phyloP scores from a whole-genome alignment of 2,888 invertebrate species.

The Cartodere bifasciata region DNA sequence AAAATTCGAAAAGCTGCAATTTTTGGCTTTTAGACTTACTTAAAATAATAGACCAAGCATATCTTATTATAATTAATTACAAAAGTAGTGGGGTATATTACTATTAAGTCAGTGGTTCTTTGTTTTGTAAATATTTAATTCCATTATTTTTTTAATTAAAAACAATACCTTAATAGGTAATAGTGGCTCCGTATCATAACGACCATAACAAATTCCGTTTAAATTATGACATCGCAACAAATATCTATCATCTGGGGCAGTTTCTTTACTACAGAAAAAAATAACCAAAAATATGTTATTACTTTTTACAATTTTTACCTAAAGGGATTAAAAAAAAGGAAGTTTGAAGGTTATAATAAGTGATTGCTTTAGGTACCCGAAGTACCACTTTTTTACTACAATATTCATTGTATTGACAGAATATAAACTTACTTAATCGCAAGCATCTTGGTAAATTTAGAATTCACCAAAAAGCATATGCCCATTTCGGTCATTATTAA shows the following conservation, averaged over 20 bases:
- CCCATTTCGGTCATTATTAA: constrained; percentile 54
- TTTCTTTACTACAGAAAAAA: constrained; percentile 8
- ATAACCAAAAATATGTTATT: no score
- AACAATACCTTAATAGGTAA: constrained; percentile 27
- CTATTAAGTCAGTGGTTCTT: no score
- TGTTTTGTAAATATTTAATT: no score
- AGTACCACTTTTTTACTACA: no score
- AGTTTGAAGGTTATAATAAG: no score
- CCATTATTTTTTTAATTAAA: constrained; percentile 3
- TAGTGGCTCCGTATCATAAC: constrained; percentile 34
- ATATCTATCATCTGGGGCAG: constrained; percentile 9
- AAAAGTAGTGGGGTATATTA: no score
- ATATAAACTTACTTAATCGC: constrained; percentile 33
- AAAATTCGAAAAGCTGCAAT: background rate
- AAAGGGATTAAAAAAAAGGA: no score
- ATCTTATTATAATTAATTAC: no score
- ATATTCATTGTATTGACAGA: constrained; percentile 3
- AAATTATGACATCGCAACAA: constrained; percentile 33
- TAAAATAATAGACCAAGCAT: no score
- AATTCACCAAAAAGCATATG: constrained; percentile 50
- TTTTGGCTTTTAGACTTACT: no score
- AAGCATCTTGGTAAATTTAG: constrained; percentile 40
- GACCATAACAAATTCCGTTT: constrained; percentile 36
- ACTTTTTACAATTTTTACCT: no score
- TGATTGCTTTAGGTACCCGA: no score